Percentiles rank a stretch among this genome's conserved stretches.
Evolutionary conservation across 2,113 vertebrate genomes (phyloP).

Genomic region (Hippocampus mohnikei): DNA sequence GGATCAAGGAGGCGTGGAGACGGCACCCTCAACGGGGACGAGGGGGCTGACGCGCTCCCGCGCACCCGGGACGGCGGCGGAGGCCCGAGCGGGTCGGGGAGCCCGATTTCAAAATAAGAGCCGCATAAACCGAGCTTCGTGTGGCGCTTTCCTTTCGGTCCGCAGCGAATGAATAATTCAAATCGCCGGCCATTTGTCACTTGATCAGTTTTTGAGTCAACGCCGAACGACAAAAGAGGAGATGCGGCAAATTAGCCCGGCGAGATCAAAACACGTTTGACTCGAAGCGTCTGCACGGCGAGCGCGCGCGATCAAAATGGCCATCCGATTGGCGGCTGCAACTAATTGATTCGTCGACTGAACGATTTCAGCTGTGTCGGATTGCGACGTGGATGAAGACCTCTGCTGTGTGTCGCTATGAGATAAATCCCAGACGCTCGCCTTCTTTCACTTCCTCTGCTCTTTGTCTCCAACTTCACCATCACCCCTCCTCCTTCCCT

Average conservation of each 20-base stretch:
- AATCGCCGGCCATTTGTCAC: not conserved
- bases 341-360: not conserved
- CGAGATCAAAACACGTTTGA: not conserved
- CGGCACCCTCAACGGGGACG: no score
- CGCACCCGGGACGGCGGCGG: no score
- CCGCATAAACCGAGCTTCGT: not conserved
- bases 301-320: not conserved
- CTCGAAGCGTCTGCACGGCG: not conserved
- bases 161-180: not conserved
- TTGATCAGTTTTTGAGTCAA: conserved; percentile 1
- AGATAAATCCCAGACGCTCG: conserved; percentile 15
- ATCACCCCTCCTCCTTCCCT: conserved; percentile 34
- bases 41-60: no score
- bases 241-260: not conserved
- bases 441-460: conserved; percentile 21
- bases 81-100: no score
- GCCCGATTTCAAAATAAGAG: not conserved
- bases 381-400: conserved; percentile 4
- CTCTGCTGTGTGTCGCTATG: conserved; percentile 28
- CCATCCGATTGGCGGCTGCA: not conserved
- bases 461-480: conserved; percentile 56
- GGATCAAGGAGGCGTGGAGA: no score
- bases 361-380: not conserved
- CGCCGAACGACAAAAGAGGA: not conserved
- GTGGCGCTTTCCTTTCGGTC: not conserved